These are phyloP conservation scores for Molothrus aeneus DNA, from an alignment of 2,797 vertebrate genomes.

Conservation along the genomic window DNA sequence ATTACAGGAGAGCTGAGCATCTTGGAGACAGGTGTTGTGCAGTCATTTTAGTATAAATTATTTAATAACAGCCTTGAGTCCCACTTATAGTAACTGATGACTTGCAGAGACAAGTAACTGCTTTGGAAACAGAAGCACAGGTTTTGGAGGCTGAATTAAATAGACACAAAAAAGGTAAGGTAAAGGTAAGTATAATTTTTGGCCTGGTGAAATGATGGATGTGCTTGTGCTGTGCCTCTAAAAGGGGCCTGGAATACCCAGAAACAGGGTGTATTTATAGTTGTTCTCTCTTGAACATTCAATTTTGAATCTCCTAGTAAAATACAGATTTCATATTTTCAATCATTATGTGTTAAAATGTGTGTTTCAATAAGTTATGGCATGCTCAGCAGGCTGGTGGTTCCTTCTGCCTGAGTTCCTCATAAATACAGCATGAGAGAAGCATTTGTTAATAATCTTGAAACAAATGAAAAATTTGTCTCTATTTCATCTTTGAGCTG, in stretches of 20 bases:
- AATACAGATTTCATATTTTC: not conserved
- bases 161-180: not conserved
- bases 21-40: not conserved
- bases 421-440: not conserved
- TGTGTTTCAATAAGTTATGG: not conserved
- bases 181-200: not conserved
- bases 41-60: not conserved
- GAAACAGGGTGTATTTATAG: not conserved
- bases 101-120: not conserved
- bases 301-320: not conserved
- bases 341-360: not conserved
- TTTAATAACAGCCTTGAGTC: not conserved
- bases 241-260: not conserved
- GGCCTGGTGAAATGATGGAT: not conserved
- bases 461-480: not conserved
- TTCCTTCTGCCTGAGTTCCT: not conserved
- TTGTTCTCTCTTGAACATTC: not conserved
- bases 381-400: not conserved
- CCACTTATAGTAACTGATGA: not conserved
- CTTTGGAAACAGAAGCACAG: conserved; percentile 3
- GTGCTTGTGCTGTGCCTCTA: not conserved
- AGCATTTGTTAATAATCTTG: not conserved
- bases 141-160: not conserved
- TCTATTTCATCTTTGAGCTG: not conserved
- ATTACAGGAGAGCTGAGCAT: not conserved